phyloP scores from a whole-genome alignment of 23 tunicate genomes.

The Oikopleura dioica region DNA sequence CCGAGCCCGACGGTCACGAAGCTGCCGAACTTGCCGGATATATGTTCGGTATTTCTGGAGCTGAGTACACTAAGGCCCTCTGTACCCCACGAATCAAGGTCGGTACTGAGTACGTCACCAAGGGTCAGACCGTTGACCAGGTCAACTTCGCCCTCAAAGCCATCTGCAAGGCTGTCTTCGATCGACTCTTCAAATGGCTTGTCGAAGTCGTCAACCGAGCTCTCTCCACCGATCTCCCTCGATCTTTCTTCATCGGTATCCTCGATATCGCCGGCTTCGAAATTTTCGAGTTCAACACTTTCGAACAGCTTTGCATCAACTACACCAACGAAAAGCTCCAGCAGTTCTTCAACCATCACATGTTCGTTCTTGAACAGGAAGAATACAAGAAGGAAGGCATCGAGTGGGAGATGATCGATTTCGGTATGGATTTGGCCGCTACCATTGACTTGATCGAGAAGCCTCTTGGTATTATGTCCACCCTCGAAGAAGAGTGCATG shows the following conservation, averaged over 20 bases:
- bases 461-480: neutral
- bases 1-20: conserved; percentile 96
- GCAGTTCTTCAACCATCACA: conserved; percentile 97
- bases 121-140: conserved; percentile 12
- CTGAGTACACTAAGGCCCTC: conserved; percentile 50
- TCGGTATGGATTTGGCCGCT: conserved; percentile 84
- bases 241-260: conserved; percentile 79
- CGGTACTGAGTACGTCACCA: neutral
- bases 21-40: conserved; percentile 77
- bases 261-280: conserved; percentile 94
- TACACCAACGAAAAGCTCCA: conserved; percentile 97
- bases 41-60: conserved; percentile 52
- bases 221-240: conserved; percentile 43
- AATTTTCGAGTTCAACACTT: conserved; percentile 95
- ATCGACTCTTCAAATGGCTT: conserved; percentile 48
- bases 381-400: conserved; percentile 95
- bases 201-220: conserved; percentile 71
- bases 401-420: conserved; percentile 91
- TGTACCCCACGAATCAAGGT: no score
- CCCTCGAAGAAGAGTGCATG: conserved; percentile 10
- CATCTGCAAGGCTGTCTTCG: conserved; percentile 58
- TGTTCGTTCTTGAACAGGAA: conserved; percentile 97
- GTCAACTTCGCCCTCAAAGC: conserved; percentile 28
- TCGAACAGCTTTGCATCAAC: conserved; percentile 96
- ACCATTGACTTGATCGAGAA: conserved; percentile 94